Conservation (phyloP, 2,113 vertebrate species). For the Saguinus imperator region DNA sequence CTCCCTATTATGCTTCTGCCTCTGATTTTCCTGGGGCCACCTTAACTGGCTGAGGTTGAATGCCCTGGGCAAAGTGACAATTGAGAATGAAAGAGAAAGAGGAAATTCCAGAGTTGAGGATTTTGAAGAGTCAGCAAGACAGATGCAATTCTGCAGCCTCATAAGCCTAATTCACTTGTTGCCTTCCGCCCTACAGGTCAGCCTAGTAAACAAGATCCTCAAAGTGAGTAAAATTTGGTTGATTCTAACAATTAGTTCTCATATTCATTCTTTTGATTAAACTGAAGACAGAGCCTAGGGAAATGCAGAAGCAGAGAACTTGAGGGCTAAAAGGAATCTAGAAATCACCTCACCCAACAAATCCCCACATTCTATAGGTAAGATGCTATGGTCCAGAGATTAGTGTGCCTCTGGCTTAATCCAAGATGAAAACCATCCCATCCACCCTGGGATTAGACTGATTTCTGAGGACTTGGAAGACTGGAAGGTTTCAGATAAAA, state of each 20-base stretch:
- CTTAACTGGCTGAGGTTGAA: neutral
- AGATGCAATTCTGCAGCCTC: neutral
- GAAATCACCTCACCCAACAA: neutral
- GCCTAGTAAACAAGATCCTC: neutral
- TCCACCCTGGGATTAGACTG: neutral
- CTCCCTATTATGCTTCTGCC: neutral
- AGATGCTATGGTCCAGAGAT: neutral
- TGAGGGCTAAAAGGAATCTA: neutral
- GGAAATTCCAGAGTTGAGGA: neutral
- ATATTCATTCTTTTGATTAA: neutral
- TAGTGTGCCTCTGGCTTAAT: neutral
- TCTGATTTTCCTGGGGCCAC: neutral
- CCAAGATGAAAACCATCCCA: neutral
- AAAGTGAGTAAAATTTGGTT: neutral
- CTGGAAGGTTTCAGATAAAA: neutral
- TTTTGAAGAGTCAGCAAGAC: neutral
- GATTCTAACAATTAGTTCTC: neutral
- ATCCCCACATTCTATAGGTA: neutral
- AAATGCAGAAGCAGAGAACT: conserved; percentile 24
- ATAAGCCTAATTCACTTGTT: neutral
- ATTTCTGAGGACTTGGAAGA: neutral
- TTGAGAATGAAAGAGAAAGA: neutral
- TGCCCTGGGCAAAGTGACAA: neutral
- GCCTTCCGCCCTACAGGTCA: neutral
- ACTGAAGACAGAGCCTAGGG: neutral